phyloP scores from a whole-genome alignment of 1,140 invertebrate species.

The Elysia chlorotica region DNA sequence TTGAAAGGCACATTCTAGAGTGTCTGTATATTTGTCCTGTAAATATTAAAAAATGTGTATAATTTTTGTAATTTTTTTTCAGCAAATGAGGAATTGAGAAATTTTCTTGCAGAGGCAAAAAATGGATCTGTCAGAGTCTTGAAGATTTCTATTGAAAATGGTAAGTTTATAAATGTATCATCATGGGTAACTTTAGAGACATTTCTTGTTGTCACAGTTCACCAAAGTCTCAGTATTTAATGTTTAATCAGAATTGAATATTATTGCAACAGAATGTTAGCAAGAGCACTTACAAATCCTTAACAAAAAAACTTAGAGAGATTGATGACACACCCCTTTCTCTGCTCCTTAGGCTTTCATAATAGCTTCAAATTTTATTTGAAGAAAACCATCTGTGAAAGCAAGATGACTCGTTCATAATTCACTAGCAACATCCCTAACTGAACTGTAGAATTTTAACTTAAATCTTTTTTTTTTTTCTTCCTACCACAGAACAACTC shows the following conservation, averaged over 20 bases:
- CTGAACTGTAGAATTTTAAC: background rate
- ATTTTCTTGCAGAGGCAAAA: slow-evolving; percentile 51
- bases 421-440: too few relatives aligned
- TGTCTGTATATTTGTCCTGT: too few relatives aligned
- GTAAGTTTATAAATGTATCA: slow-evolving; percentile 36
- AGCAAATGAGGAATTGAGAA: slow-evolving; percentile 52
- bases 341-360: background rate
- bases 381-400: too few relatives aligned
- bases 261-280: background rate
- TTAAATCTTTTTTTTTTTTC: background rate
- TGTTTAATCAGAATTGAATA: background rate
- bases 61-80: slow-evolving; percentile 25
- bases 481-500: slow-evolving; percentile 50
- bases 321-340: background rate
- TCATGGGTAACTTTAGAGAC: background rate
- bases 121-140: slow-evolving; percentile 49
- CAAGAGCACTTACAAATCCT: too few relatives aligned
- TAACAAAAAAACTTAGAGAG: too few relatives aligned
- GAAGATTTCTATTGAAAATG: slow-evolving; percentile 53
- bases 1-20: too few relatives aligned
- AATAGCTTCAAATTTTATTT: background rate
- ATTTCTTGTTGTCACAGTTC: background rate
- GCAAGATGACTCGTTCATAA: too few relatives aligned
- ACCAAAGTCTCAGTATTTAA: background rate
- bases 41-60: too few relatives aligned